Evolutionary conservation across 2,888 invertebrate species (phyloP).

Genomic region (Nymphalis polychloros): DNA sequence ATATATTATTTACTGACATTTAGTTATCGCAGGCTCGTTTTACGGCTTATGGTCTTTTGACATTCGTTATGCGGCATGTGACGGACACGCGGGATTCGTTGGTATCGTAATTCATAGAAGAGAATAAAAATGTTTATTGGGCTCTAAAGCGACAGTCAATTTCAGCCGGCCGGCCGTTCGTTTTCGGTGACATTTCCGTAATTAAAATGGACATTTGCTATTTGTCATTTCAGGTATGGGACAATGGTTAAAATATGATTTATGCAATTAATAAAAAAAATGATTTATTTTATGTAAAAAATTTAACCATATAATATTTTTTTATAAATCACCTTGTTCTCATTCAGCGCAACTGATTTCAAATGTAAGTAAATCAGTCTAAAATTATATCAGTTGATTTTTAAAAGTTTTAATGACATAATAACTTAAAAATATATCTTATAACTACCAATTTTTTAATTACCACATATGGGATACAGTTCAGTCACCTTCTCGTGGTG

Average conservation of each 20-base stretch:
- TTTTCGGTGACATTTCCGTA: constrained; percentile 54
- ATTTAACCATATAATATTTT: not conserved
- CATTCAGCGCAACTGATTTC: too few relatives aligned
- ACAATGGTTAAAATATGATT: constrained; percentile 21
- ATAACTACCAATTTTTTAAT: too few relatives aligned
- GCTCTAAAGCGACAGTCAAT: constrained; percentile 52
- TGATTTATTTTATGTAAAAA: not conserved
- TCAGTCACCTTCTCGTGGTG: too few relatives aligned
- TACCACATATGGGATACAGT: too few relatives aligned
- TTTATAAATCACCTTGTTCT: too few relatives aligned
- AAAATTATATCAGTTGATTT: too few relatives aligned
- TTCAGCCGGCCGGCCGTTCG: constrained; percentile 50
- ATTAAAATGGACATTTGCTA: constrained; percentile 66
- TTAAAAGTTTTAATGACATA: not conserved
- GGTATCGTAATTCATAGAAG: constrained; percentile 41
- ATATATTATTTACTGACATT: not conserved
- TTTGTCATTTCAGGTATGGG: constrained; percentile 45
- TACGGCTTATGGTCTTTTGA: constrained; percentile 4
- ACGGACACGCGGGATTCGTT: constrained; percentile 19
- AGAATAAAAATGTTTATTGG: constrained; percentile 63
- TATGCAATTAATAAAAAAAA: constrained; percentile 22
- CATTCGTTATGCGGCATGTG: constrained; percentile 12
- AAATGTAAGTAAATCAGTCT: too few relatives aligned
- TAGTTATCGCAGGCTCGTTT: not conserved
- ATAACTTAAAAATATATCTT: not conserved